Evolutionary conservation across 2,888 invertebrate genomes (phyloP).

Genomic region (Unio delphinus): DNA sequence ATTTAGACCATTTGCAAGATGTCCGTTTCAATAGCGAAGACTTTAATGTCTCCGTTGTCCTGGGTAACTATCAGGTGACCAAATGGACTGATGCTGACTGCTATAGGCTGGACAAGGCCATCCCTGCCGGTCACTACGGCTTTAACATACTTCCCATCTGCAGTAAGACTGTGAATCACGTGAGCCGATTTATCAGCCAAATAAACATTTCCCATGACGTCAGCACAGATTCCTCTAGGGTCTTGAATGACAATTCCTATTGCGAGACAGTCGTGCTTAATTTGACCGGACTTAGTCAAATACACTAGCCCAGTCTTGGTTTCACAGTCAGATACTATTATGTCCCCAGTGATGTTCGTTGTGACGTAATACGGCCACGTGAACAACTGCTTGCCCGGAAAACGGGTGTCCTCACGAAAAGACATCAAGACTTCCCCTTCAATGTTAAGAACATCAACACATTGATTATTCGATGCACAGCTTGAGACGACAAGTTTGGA

Average conservation of each 20-base stretch:
- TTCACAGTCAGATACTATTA: constrained; percentile 49
- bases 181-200: constrained; percentile 50
- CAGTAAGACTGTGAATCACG: constrained; percentile 38
- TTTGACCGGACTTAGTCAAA: constrained; percentile 37
- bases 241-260: constrained; percentile 40
- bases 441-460: constrained; percentile 42
- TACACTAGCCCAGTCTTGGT: constrained; percentile 45
- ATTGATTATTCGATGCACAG: constrained; percentile 46
- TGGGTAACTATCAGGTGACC: constrained; percentile 50
- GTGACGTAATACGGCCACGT: constrained; percentile 52
- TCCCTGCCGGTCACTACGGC: constrained; percentile 38
- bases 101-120: constrained; percentile 43
- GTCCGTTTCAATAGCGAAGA: constrained; percentile 29
- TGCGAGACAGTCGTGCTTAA: constrained; percentile 36
- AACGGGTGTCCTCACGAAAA: constrained; percentile 41
- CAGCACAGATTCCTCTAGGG: constrained; percentile 46
- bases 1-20: too few species aligned
- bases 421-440: constrained; percentile 42
- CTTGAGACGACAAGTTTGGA: constrained; percentile 46
- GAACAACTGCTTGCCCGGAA: constrained; percentile 38
- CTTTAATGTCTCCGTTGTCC: constrained; percentile 50
- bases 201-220: constrained; percentile 40
- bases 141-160: constrained; percentile 43
- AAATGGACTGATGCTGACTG: constrained; percentile 50
- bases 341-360: constrained; percentile 36